Conservation (phyloP, 2,888 invertebrate species). For the Rhaphigaster nebulosa region DNA sequence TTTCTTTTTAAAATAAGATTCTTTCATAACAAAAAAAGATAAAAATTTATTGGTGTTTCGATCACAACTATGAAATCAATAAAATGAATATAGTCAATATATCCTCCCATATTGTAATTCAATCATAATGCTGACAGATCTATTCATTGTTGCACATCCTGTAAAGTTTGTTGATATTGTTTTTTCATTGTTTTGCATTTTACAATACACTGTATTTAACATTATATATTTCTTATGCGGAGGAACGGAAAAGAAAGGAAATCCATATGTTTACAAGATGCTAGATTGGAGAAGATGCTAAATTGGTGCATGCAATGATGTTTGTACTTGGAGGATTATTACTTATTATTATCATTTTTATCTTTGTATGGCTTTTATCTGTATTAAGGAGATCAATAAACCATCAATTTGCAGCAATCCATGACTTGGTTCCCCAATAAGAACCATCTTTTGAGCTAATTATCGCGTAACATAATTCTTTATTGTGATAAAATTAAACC, state of each 20-base stretch:
- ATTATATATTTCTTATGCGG: conserved; percentile 80
- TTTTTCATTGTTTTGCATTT: conserved; percentile 75
- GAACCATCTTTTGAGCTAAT: conserved; percentile 9
- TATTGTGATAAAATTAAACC: not conserved
- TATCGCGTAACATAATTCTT: conserved; percentile 4
- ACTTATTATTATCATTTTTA: conserved; percentile 75
- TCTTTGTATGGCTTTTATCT: conserved; percentile 73
- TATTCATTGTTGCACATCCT: conserved; percentile 81
- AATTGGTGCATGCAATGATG: conserved; percentile 74
- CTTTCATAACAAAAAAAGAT: too few species aligned
- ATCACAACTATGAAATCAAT: conserved; percentile 79
- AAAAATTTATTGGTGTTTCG: conserved; percentile 82
- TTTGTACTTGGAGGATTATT: conserved; percentile 74
- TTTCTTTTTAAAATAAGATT: too few species aligned
- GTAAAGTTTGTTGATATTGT: conserved; percentile 75
- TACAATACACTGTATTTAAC: conserved; percentile 78
- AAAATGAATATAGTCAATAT: conserved; percentile 78
- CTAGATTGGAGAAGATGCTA: conserved; percentile 84
- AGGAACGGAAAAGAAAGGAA: conserved; percentile 77
- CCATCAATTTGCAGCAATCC: not conserved
- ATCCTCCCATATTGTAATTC: conserved; percentile 84
- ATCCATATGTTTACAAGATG: conserved; percentile 80
- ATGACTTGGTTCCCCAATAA: not conserved
- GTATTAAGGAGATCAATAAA: conserved; percentile 68
- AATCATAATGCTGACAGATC: conserved; percentile 79